Conservation (phyloP, 92 coral and sea anemone species). For the Parazoanthus darwini region DNA sequence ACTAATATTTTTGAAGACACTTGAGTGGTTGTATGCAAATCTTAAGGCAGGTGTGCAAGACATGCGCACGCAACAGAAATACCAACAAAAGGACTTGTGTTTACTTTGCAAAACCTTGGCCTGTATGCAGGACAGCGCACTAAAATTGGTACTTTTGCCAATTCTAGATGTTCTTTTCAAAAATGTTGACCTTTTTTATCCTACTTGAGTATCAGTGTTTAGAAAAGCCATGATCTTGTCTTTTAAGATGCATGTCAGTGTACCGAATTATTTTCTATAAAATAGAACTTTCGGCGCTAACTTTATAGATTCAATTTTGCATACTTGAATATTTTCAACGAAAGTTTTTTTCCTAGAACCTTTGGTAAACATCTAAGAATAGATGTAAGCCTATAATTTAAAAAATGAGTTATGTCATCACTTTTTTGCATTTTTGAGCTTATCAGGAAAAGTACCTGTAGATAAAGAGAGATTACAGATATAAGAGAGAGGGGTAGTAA, state of each 20-base stretch:
- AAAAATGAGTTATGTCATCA: slow-evolving; percentile 21
- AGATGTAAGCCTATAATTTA: slow-evolving; percentile 39
- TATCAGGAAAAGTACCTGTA: slow-evolving; percentile 24
- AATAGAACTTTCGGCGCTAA: too few relatives aligned
- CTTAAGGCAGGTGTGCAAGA: too few relatives aligned
- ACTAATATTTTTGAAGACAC: too few relatives aligned
- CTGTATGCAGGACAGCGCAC: background rate
- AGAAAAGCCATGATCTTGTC: background rate
- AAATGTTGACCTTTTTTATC: too few relatives aligned
- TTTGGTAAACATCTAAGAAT: slow-evolving; percentile 31
- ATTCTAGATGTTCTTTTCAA: background rate
- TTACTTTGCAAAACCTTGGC: too few relatives aligned
- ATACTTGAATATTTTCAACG: too few relatives aligned
- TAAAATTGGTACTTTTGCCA: background rate
- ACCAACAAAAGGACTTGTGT: too few relatives aligned
- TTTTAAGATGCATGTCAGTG: too few relatives aligned
- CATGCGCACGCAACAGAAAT: too few relatives aligned
- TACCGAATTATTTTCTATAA: too few relatives aligned
- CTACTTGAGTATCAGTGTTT: background rate
- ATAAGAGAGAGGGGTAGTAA: slow-evolving; percentile 5
- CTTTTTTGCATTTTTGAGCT: slow-evolving; percentile 31
- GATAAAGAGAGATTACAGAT: slow-evolving; percentile 29
- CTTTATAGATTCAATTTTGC: too few relatives aligned
- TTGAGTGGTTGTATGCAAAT: too few relatives aligned
- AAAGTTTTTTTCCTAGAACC: background rate